Evolutionary conservation across 2,888 invertebrate species (phyloP), one percentile per base, ranked within the genome.

Genomic region (Cynaeus angustus): DNA sequence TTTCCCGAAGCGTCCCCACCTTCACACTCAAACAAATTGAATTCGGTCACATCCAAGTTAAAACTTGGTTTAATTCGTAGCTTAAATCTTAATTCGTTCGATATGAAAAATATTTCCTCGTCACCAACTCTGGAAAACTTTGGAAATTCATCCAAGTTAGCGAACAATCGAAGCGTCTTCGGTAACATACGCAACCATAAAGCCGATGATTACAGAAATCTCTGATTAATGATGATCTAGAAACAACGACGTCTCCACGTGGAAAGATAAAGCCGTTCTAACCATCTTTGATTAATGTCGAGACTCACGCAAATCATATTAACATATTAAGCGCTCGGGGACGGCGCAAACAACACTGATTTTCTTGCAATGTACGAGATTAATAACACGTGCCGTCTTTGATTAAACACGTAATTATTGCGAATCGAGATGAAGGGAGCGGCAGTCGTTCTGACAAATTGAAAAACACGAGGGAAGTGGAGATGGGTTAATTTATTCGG

Each of bases 201-300:
- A 78, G 76, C 77, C 76, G 79, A 77, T 79, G 79, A 79, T 80
- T 78, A 79, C 79, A 74, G 75, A 75, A 77, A 79, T 79, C 75
- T 75, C 76, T 81, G 82, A 81, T 82, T 81, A 80, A 82, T 82
- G 81, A 77, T 80, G 78, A 81, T 80, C 79, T 79, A 78, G 79
- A 80, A 80, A 78, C 78, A 80, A 81, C 79, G 75, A 74, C 77
- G 78, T 74, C 74, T 75, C 71, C 70, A 71, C 78, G 75, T 41
- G 73, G 76, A 75, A 77, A 80, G 81, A 81, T 82, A 81, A 81
- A 79, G 74, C 74, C 74, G 75, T 76, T 13, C n/a, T 10, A 79
- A 76, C 75, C 76, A 72, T 70, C 73, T 77, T 82, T 82, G 82
- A 82, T 81, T 80, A 81, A 82, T 82, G 80, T 76, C 72, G 73